phyloP scores from a whole-genome alignment of 2,888 invertebrate species.

The Diplazon laetatorius region DNA sequence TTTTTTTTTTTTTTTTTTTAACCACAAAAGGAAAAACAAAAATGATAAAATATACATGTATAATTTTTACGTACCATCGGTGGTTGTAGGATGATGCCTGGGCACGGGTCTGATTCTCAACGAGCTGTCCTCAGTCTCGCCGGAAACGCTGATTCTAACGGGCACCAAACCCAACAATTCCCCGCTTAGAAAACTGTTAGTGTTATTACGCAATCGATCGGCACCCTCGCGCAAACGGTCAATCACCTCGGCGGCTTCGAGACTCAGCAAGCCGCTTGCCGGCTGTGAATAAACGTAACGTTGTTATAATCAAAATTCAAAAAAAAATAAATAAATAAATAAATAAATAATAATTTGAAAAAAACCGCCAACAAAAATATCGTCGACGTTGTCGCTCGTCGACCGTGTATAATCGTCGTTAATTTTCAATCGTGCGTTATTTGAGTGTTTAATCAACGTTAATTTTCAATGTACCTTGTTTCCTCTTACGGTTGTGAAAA shows the following conservation, averaged over 20 bases:
- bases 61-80: slow-evolving; percentile 77
- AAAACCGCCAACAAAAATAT: too few species aligned
- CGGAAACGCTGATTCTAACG: slow-evolving; percentile 82
- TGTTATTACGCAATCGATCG: slow-evolving; percentile 90
- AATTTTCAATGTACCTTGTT: slow-evolving; percentile 75
- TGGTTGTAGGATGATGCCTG: slow-evolving; percentile 75
- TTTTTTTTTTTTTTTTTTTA: too few species aligned
- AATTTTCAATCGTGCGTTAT: too few species aligned
- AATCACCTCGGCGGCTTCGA: slow-evolving; percentile 86
- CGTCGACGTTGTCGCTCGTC: too few species aligned
- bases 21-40: too few species aligned
- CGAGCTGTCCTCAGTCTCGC: slow-evolving; percentile 78
- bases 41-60: neutral
- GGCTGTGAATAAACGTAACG: slow-evolving; percentile 64
- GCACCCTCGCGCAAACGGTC: slow-evolving; percentile 88
- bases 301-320: too few species aligned
- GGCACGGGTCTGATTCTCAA: slow-evolving; percentile 78
- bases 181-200: slow-evolving; percentile 90
- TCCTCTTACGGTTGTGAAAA: slow-evolving; percentile 77
- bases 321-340: too few species aligned
- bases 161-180: slow-evolving; percentile 86
- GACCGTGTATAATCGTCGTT: too few species aligned
- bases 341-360: too few species aligned
- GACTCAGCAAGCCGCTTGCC: slow-evolving; percentile 77
- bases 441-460: neutral